Percentiles rank a stretch among this genome's conserved stretches.
These are phyloP conservation scores for Menura novaehollandiae DNA, from an alignment of 2,113 vertebrate genomes.

Conservation along the genomic window DNA sequence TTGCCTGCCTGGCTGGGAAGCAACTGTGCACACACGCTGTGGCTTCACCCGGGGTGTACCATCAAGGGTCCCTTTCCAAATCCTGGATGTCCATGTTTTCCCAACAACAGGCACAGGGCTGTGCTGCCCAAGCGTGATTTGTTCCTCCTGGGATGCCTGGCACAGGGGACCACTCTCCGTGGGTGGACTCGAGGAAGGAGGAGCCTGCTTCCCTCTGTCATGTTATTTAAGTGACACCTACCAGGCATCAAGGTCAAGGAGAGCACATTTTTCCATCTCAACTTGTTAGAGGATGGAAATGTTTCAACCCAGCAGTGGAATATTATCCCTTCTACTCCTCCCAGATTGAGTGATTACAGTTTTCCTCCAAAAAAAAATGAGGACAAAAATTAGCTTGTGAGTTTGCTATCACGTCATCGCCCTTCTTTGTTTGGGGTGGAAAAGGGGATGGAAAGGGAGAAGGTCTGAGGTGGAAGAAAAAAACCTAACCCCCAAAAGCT, in stretches of 20 bases:
- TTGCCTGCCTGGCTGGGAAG: background rate
- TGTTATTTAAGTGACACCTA: background rate
- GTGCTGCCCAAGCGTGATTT: background rate
- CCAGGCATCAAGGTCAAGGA: background rate
- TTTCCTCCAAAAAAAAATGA: background rate
- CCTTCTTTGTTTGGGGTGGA: background rate
- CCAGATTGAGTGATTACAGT: background rate
- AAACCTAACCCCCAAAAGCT: background rate
- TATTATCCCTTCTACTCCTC: background rate
- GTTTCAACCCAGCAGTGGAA: background rate
- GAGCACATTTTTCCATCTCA: conserved; percentile 20
- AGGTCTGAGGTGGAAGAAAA: background rate
- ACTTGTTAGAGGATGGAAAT: background rate
- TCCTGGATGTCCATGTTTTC: background rate
- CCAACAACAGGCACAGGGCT: background rate
- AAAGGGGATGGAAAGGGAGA: background rate
- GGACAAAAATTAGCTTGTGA: background rate
- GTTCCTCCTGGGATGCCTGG: background rate
- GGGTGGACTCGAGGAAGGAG: background rate
- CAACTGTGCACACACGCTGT: rapidly evolving
- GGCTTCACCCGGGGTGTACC: rapidly evolving
- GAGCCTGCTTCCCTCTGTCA: background rate
- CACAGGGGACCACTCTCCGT: background rate
- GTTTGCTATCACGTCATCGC: background rate
- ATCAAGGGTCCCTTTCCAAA: background rate